Evolutionary conservation across 2,797 vertebrate genomes (phyloP).

Genomic region (Avahi laniger): DNA sequence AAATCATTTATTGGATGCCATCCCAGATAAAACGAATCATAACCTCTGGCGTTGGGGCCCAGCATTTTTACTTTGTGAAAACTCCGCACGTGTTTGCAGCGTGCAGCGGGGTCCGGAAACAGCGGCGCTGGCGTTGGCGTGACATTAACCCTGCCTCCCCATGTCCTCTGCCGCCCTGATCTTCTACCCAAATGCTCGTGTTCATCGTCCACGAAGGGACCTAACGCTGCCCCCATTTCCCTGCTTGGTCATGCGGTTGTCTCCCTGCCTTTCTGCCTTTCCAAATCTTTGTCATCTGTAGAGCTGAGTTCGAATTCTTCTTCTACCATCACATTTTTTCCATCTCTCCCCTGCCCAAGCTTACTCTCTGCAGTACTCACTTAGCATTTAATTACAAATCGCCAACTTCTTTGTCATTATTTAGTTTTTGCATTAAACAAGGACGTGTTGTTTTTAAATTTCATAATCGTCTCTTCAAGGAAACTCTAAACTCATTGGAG

Average conservation of each 20-base stretch:
- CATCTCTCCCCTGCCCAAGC: not conserved
- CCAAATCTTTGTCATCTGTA: not conserved
- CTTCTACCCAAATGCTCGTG: not conserved
- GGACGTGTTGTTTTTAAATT: not conserved
- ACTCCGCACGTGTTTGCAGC: not conserved
- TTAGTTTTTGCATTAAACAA: not conserved
- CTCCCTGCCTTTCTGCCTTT: not conserved
- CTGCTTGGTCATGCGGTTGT: not conserved
- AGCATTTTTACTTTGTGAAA: not conserved
- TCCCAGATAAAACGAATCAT: not conserved
- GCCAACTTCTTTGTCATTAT: not conserved
- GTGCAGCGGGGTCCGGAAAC: not conserved
- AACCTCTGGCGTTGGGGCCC: not conserved
- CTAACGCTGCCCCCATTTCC: not conserved
- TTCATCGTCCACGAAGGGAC: not conserved
- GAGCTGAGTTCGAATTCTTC: not conserved
- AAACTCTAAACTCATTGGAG: not conserved
- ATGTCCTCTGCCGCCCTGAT: fast-evolving
- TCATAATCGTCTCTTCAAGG: not conserved
- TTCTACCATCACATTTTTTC: not conserved
- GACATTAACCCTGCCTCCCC: not conserved
- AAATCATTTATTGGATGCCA: not conserved
- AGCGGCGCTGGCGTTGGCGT: not conserved
- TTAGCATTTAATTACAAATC: not conserved
- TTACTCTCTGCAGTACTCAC: not conserved